Base-by-base conservation (phyloP, 2,113 vertebrate genomes). In the Oostethus manadensis region DNA sequence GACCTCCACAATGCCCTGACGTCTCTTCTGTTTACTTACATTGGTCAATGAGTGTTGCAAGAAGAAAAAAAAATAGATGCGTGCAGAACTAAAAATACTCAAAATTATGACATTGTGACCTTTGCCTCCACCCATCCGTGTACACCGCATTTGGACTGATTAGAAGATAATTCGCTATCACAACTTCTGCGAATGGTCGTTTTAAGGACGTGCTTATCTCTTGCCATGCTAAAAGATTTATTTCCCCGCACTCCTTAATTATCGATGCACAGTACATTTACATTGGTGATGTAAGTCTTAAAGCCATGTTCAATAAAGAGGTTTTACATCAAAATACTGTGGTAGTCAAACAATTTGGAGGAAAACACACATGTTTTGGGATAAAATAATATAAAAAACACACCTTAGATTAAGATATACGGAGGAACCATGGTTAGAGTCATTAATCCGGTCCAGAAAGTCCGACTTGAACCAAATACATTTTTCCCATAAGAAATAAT, bases 131-230 rank as follows among this genome's bases (percentile, higher is more conserved):
- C 33, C 70, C 67, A 38, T 47, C 5, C 29, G 8, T 33, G 29
- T 33, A 33, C 29, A n/a, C 33, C 29, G 58, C 60, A 55, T 54
- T 61, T 53, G 58, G 63, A 81, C 70, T 83, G 84, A 87, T 88
- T 60, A 61, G 64, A 62, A 86, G 86, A 87, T 87, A 88, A 80
- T 66, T 3, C 11, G 10, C 80, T 87, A 87, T 88, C 84, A 66
- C 76, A 64, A 44, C 67, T 68, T 87, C 73, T 82, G 81, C 83
- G 81, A 83, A 84, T 87, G 83, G 86, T 84, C 85, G 73, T 86
- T 85, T 83, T 86, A 87, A 86, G 84, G 84, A 89, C 84, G 20
- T 18, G 29, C 81, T 86, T 88, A 90, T 89, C 87, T 83, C 63
- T 33, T 22, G 29, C 49, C 63, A 66, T 48, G 66, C 63, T 58